Percentiles rank a stretch among this genome's conserved stretches.
phyloP scores from a whole-genome alignment of 2,797 vertebrate genomes.

The Rhynchonycteris naso region DNA sequence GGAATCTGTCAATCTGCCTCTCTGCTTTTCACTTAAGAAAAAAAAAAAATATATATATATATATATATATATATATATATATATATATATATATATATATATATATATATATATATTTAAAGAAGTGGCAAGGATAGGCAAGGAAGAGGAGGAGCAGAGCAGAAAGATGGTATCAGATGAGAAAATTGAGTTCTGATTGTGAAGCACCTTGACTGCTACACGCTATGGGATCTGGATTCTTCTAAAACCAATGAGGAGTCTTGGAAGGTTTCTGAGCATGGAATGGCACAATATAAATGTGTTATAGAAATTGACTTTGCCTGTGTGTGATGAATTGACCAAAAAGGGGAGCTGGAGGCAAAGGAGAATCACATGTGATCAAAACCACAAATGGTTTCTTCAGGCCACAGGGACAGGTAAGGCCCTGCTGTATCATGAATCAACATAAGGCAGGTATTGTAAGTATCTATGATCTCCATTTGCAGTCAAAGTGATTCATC shows the following conservation, averaged over 20 bases:
- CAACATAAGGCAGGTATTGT: background rate
- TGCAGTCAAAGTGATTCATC: slow-evolving; percentile 39
- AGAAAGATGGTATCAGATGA: background rate
- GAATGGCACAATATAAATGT: background rate
- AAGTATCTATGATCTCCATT: background rate
- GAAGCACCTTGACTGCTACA: background rate
- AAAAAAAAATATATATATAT: too few species aligned
- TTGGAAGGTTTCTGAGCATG: background rate
- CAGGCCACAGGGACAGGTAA: background rate
- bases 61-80: too few species aligned
- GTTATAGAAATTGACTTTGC: slow-evolving; percentile 1
- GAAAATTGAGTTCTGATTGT: background rate
- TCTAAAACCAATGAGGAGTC: background rate
- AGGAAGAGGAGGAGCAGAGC: background rate
- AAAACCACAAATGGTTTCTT: slow-evolving; percentile 35
- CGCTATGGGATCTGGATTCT: background rate
- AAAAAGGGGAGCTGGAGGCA: slow-evolving; percentile 7
- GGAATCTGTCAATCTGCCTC: too few species aligned
- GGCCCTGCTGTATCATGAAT: background rate
- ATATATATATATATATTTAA: background rate
- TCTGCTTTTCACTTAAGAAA: too few species aligned
- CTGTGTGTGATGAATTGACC: background rate
- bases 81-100: too few species aligned
- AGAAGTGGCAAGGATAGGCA: background rate
- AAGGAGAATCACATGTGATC: background rate